Conservation (phyloP, 2,888 invertebrate species). For the Polymixis flavicincta region DNA sequence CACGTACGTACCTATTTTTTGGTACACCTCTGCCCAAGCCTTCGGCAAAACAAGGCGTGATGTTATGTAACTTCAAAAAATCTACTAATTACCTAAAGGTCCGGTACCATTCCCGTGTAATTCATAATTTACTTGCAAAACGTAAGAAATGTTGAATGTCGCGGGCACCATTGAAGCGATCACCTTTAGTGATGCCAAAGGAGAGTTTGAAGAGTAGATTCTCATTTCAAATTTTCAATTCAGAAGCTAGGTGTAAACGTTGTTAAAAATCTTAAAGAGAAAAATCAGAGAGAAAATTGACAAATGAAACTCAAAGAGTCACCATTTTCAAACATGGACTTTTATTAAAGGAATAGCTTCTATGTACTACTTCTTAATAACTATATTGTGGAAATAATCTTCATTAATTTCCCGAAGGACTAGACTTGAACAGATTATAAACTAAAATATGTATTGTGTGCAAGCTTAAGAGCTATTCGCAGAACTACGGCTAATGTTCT, state of each 20-base stretch:
- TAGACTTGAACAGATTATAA: slow-evolving; percentile 15
- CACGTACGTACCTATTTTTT: no score
- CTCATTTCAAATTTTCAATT: neutral
- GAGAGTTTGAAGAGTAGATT: neutral
- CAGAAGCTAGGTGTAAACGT: neutral
- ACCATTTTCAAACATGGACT: neutral
- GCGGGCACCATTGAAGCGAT: neutral
- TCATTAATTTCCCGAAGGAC: slow-evolving; percentile 31
- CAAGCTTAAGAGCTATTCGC: neutral
- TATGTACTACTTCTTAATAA: neutral
- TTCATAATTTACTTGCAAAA: neutral
- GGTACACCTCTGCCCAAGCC: no score
- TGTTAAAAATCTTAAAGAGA: neutral
- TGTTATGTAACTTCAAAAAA: neutral
- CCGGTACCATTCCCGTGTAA: no score
- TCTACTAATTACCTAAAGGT: no score
- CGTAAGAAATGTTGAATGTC: neutral
- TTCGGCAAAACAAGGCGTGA: no score
- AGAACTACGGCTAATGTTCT: neutral
- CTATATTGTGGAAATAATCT: slow-evolving; percentile 25
- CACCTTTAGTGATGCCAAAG: neutral
- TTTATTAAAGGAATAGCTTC: slow-evolving; percentile 4
- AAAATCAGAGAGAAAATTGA: neutral
- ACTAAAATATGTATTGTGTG: slow-evolving; percentile 28
- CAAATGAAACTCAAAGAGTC: no score